Conservation (phyloP, 92 coral and sea anemone genomes). For the Porites evermanni region DNA sequence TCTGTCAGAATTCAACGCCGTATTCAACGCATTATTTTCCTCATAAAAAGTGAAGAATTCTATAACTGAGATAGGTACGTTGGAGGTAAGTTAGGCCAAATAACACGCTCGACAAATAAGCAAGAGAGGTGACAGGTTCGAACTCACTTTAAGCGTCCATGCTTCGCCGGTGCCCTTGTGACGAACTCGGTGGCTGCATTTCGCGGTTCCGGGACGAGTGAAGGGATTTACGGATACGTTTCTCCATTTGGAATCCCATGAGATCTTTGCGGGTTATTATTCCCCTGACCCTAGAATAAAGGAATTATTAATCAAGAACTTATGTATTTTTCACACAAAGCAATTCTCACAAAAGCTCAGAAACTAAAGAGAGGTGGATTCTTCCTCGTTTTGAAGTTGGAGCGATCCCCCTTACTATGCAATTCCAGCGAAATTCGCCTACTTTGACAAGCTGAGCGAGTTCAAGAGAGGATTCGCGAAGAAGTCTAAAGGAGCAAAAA, state of each 20-base stretch:
- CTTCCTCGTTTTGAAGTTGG: too few species aligned
- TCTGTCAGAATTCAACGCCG: too few species aligned
- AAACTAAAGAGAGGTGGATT: too few species aligned
- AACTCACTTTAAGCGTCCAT: conserved; percentile 22
- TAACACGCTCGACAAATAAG: too few species aligned
- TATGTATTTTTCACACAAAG: background rate
- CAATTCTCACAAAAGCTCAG: too few species aligned
- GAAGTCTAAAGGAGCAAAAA: too few species aligned
- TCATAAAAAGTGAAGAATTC: too few species aligned
- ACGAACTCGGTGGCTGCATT: conserved; percentile 40
- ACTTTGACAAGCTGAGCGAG: too few species aligned
- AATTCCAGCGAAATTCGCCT: too few species aligned
- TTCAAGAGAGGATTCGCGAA: too few species aligned
- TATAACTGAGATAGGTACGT: background rate
- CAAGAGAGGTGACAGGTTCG: background rate
- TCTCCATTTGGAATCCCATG: conserved; percentile 98
- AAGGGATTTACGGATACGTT: conserved; percentile 72
- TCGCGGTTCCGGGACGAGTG: conserved; percentile 62
- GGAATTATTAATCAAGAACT: background rate
- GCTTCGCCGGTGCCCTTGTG: conserved; percentile 33
- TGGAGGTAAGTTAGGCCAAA: background rate
- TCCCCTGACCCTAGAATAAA: conserved; percentile 72
- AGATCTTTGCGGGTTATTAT: conserved; percentile 94
- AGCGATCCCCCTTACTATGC: too few species aligned
- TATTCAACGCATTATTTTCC: too few species aligned